A percentile compares a stretch with the other conserved stretches of the same genome.
Conservation (phyloP, 30 jellyfish, hydroid and myxozoan species). For the Aurelia aurita complex sp. Pacific region DNA sequence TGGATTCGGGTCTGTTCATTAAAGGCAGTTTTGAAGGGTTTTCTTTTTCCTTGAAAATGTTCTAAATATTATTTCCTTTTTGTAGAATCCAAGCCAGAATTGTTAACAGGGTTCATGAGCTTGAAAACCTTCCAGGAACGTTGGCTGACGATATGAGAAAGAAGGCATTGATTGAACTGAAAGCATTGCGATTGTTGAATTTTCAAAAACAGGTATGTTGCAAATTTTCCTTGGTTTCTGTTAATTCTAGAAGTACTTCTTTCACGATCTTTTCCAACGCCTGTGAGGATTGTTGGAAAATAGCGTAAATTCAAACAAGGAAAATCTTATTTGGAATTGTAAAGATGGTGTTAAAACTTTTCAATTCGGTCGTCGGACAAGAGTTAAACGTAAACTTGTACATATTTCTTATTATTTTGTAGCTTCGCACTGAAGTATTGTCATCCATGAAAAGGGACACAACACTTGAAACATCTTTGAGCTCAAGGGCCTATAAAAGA, state of each 20-base stretch:
- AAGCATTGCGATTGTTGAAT: conserved; percentile 90
- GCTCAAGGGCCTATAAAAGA: conserved; percentile 92
- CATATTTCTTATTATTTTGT: background rate
- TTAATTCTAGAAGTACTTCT: too few species aligned
- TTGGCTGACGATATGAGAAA: conserved; percentile 90
- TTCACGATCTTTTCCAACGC: too few species aligned
- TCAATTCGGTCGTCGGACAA: too few species aligned
- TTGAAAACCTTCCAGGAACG: conserved; percentile 93
- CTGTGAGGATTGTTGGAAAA: too few species aligned
- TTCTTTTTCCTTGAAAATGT: background rate
- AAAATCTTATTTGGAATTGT: too few species aligned
- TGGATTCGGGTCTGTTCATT: too few species aligned
- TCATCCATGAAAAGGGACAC: conserved; percentile 92
- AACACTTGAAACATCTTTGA: conserved; percentile 94
- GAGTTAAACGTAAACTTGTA: too few species aligned
- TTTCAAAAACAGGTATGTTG: conserved; percentile 87
- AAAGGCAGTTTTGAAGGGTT: too few species aligned
- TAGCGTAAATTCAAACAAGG: too few species aligned
- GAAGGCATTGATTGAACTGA: conserved; percentile 92
- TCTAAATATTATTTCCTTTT: background rate
- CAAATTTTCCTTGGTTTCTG: too few species aligned
- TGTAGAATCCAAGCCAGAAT: conserved; percentile 89
- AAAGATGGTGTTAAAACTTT: too few species aligned
- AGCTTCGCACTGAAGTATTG: conserved; percentile 95
- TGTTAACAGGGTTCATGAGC: conserved; percentile 70